Percentiles rank a stretch among this genome's conserved stretches.
phyloP scores from a whole-genome alignment of 92 coral and sea anemone genomes.

The Porites rus region DNA sequence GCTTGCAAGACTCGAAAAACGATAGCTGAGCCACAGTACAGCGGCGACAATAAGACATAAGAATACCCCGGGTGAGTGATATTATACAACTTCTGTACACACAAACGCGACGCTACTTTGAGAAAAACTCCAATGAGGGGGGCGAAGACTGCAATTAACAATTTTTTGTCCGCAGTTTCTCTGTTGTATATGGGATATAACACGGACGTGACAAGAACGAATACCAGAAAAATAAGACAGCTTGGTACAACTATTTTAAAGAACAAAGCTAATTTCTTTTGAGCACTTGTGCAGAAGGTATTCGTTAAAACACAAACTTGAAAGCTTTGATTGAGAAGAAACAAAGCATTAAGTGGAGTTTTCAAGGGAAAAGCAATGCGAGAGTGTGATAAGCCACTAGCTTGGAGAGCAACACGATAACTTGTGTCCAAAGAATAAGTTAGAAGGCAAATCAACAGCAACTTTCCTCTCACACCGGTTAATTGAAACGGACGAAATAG shows the following conservation, averaged over 20 bases:
- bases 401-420: background rate
- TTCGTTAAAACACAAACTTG: background rate
- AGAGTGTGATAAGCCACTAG: background rate
- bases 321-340: background rate
- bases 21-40: constrained; percentile 7
- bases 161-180: background rate
- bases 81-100: background rate
- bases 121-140: constrained; percentile 2
- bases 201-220: background rate
- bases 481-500: constrained; percentile 3
- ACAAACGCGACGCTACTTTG: background rate
- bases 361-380: background rate
- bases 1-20: constrained; percentile 10
- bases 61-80: constrained; percentile 21
- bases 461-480: background rate
- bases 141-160: background rate
- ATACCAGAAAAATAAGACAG: background rate
- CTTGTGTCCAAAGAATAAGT: background rate
- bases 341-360: background rate
- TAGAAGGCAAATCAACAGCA: too few species aligned
- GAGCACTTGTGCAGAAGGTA: background rate
- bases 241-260: background rate
- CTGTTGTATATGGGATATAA: background rate
- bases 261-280: background rate
- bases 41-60: background rate